Evolutionary conservation across 2,797 vertebrate genomes (phyloP).

Genomic region (Hyperoplus immaculatus): DNA sequence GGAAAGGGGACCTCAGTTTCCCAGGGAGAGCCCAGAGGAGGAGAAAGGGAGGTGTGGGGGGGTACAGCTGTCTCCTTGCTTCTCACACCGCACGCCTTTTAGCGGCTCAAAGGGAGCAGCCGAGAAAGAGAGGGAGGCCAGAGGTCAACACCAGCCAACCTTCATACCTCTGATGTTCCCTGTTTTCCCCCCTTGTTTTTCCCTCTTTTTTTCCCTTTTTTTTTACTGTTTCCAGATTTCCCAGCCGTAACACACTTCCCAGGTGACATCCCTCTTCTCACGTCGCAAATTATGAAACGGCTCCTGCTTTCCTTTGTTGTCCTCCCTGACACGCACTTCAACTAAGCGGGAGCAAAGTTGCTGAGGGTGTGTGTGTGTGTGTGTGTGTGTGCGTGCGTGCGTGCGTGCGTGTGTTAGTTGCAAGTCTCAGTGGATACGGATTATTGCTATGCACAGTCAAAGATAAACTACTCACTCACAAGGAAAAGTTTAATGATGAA

Average conservation of each 20-base stretch:
- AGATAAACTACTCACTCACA: neutral
- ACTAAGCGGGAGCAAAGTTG: neutral
- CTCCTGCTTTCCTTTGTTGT: conserved; percentile 52
- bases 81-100: conserved; percentile 78
- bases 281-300: conserved; percentile 73
- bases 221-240: conserved; percentile 84
- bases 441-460: neutral
- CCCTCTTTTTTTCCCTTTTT: conserved; percentile 22
- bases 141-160: conserved; percentile 76
- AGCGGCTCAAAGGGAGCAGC: conserved; percentile 81
- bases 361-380: conserved; percentile 3
- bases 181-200: conserved; percentile 13
- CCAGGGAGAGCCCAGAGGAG: conserved; percentile 65
- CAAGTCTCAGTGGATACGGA: neutral
- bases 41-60: conserved; percentile 7
- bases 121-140: conserved; percentile 67
- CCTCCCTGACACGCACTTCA: neutral
- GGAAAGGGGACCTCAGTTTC: conserved; percentile 73
- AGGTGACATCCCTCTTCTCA: conserved; percentile 76
- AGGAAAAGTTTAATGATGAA: neutral
- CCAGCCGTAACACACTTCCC: conserved; percentile 72
- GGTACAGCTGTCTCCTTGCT: conserved; percentile 83
- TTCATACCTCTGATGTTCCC: conserved; percentile 80
- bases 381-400: conserved; percentile 13
- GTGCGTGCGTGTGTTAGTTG: neutral